phyloP scores from a whole-genome alignment of 2,113 vertebrate genomes.

The Phycodurus eques region DNA sequence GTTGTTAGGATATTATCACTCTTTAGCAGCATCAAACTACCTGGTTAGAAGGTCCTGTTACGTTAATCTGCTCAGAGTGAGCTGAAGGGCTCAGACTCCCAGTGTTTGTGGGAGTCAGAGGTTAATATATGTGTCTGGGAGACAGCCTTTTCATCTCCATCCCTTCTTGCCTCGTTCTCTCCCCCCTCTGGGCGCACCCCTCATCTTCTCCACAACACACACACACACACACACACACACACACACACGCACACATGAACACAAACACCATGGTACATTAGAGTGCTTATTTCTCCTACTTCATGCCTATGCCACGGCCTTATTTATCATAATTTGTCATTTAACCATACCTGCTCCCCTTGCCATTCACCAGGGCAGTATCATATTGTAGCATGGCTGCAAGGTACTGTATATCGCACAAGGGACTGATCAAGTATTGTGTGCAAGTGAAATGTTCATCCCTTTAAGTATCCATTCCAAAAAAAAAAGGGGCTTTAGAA shows the following conservation, averaged over 20 bases:
- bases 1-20: constrained; percentile 47
- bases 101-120: constrained; percentile 23
- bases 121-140: constrained; percentile 63
- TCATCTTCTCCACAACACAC: constrained; percentile 25
- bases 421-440: neutral
- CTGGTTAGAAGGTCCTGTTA: constrained; percentile 53
- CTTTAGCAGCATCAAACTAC: constrained; percentile 59
- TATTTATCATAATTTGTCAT: constrained; percentile 72
- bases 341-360: constrained; percentile 55
- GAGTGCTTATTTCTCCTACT: constrained; percentile 49
- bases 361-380: constrained; percentile 56
- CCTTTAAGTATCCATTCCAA: constrained; percentile 33
- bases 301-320: constrained; percentile 67
- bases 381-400: constrained; percentile 55
- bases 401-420: constrained; percentile 13
- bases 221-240: constrained; percentile 15
- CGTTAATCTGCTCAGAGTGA: constrained; percentile 51
- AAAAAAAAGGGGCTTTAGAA: constrained; percentile 44
- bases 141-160: constrained; percentile 46
- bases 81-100: constrained; percentile 59
- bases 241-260: constrained; percentile 19
- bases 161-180: constrained; percentile 18
- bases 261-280: constrained; percentile 55
- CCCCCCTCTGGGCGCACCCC: constrained; percentile 36
- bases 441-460: constrained; percentile 9